Base-by-base conservation (phyloP, 1,140 invertebrate species). In the Acromyrmex charruanus region DNA sequence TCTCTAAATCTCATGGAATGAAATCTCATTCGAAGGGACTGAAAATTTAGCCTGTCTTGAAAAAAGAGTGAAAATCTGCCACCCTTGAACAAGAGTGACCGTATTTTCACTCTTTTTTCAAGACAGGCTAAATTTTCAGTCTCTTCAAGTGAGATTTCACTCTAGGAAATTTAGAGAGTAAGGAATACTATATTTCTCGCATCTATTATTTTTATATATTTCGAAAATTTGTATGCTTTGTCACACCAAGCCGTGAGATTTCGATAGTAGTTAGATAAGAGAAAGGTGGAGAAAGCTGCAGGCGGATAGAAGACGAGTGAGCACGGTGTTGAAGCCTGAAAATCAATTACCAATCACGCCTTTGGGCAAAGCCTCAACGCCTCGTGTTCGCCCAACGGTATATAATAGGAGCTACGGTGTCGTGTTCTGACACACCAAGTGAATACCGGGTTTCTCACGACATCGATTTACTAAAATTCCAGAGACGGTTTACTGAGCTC, bases 301-400 rank as follows among this genome's bases (percentile, higher is more conserved):
- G 77, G 59, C n/a, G 66, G 21, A 66, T 51, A 85, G 71, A 65
- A 58, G 49, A 55, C 66, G 80, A 82, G 74, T 84, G 86, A 87
- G 77, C 85, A 85, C 85, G 85, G 88, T 91, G 89, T 55, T 85
- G 91, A 93, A 92, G 89, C 92, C 89, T 92, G 92, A 93, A 93
- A 93, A 93, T 93, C 92, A 93, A 93, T 93, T 92, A 91, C 89
- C 92, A 92, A 93, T 93, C 91, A 91, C 91, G 92, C 87, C 91
- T 92, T 91, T 89, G 84, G 90, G 80, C 91, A 92, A 92, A 92
- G 90, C 90, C 81, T 85, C 79, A 44, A 89, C 85, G 88, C 88
- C 87, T 90, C 90, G 89, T 88, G 92, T 77, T 93, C 90, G 88
- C 61, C 90, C 89, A 93, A 86, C 86, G 85, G 89, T 89, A 92